Evolutionary conservation across 35 echinoderm and acorn worm genomes (phyloP).

Genomic region (Heliocidaris erythrogramma): DNA sequence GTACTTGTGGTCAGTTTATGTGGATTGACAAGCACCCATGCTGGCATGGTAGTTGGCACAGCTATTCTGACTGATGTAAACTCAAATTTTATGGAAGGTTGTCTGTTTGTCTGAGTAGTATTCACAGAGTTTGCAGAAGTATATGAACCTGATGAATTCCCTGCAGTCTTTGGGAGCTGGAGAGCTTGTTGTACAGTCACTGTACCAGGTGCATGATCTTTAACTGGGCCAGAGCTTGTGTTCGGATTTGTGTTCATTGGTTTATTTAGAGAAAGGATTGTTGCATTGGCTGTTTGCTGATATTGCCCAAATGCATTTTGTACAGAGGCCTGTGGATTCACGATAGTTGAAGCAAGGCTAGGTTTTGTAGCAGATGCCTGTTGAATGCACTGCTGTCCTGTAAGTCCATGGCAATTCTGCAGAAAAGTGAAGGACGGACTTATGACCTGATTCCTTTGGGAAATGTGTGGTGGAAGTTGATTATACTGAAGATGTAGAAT

Average conservation of each 20-base stretch:
- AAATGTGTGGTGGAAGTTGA: not conserved
- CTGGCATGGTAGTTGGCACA: not conserved
- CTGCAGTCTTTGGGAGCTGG: not conserved
- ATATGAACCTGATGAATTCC: not conserved
- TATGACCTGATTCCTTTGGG: not conserved
- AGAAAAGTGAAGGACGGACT: not conserved
- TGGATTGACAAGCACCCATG: slow-evolving; percentile 1
- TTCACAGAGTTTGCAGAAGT: not conserved
- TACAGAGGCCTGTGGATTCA: not conserved
- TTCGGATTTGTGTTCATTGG: not conserved
- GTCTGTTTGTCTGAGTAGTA: not conserved
- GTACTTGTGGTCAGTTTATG: not conserved
- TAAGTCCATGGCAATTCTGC: not conserved
- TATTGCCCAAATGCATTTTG: not conserved
- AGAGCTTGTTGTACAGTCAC: not conserved
- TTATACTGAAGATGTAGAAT: not conserved
- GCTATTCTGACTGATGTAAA: not conserved
- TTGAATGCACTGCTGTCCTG: not conserved
- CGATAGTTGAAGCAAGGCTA: not conserved
- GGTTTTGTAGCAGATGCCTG: not conserved
- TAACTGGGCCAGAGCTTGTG: not conserved
- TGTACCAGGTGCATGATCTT: not conserved
- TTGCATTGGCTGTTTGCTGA: not conserved
- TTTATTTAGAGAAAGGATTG: not conserved
- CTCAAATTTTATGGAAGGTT: not conserved